These are phyloP conservation scores for Xanthorhoe designata DNA, from an alignment of 2,888 invertebrate genomes.

Conservation along the genomic window DNA sequence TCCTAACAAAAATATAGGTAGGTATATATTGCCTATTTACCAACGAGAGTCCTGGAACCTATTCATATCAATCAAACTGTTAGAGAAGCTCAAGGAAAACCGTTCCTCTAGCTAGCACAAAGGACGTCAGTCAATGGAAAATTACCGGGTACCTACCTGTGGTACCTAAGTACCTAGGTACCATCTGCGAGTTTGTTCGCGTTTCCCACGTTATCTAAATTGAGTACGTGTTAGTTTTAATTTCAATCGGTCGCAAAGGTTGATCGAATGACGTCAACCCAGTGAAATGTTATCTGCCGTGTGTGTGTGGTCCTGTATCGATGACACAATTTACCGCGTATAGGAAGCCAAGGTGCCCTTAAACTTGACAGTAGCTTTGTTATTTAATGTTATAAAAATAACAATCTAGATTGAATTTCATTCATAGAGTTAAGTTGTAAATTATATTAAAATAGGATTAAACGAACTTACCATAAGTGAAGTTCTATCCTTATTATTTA, in stretches of 20 bases:
- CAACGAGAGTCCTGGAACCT: neutral
- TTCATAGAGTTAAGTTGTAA: neutral
- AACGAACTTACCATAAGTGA: no score
- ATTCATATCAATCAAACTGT: conserved; percentile 10
- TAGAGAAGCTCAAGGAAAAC: conserved; percentile 14
- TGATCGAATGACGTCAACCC: conserved; percentile 67
- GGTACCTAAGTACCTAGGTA: neutral
- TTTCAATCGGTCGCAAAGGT: conserved; percentile 40
- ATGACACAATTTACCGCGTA: conserved; percentile 45
- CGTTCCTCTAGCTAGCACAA: conserved; percentile 15
- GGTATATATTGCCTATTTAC: no score
- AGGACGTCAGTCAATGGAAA: conserved; percentile 26
- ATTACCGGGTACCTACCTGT: conserved; percentile 14
- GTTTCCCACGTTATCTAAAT: conserved; percentile 38
- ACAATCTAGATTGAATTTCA: neutral
- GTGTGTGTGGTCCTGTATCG: conserved; percentile 59
- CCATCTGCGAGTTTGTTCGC: conserved; percentile 19
- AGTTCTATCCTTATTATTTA: no score
- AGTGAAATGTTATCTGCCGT: conserved; percentile 77
- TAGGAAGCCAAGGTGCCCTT: conserved; percentile 5
- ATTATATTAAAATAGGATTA: neutral
- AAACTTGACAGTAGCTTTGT: neutral
- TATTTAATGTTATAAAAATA: neutral
- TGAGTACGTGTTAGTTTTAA: conserved; percentile 30
- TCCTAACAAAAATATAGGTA: no score